These are phyloP conservation scores for Holocentrus rufus DNA, from an alignment of 2,797 vertebrate species.

Conservation along the genomic window DNA sequence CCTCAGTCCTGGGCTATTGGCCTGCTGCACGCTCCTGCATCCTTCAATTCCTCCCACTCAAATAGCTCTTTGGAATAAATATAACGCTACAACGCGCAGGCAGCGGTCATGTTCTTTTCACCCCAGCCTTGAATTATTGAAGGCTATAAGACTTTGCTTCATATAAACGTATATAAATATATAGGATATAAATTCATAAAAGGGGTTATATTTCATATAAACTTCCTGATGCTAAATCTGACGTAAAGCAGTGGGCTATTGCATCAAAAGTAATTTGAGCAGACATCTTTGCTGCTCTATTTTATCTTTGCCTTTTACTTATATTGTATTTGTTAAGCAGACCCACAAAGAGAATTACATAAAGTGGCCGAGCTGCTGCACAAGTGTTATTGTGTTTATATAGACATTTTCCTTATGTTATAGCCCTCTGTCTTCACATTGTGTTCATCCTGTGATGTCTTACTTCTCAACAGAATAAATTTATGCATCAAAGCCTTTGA, in stretches of 20 bases:
- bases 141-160: constrained; percentile 38
- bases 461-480: constrained; percentile 6
- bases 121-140: constrained; percentile 52
- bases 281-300: constrained; percentile 2
- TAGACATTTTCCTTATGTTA: no score
- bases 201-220: neutral
- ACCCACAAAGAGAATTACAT: constrained; percentile 4
- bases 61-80: constrained; percentile 37
- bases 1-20: neutral
- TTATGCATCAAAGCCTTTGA: constrained; percentile 4
- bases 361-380: neutral
- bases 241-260: constrained; percentile 34
- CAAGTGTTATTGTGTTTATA: no score
- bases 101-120: constrained; percentile 29
- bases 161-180: neutral
- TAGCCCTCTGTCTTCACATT: neutral
- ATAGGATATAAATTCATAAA: no score
- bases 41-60: constrained; percentile 29
- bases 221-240: constrained; percentile 35
- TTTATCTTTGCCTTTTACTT: constrained; percentile 1
- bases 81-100: constrained; percentile 36
- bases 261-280: constrained; percentile 40
- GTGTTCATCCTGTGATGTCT: constrained; percentile 19
- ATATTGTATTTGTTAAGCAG: constrained; percentile 21
- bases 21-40: constrained; percentile 1